Base-by-base conservation (phyloP, 2,113 vertebrate species). In the Pluvialis apricaria region DNA sequence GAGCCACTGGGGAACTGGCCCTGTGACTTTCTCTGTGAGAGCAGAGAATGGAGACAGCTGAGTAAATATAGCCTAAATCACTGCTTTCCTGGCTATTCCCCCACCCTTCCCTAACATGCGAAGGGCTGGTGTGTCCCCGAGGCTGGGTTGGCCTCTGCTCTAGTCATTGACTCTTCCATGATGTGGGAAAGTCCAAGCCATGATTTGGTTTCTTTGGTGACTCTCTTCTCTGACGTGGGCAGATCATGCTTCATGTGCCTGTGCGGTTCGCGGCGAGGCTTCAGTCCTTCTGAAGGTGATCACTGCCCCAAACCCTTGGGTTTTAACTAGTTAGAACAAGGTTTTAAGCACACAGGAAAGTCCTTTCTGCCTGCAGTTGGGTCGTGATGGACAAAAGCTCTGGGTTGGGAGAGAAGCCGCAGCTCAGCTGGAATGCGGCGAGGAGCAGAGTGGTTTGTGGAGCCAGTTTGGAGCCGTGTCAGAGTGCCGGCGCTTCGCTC, bases 11-110 rank as follows among this genome's bases (percentile, higher is more conserved):
- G 93, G 96, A 95, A 62, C 96, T 94, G 92, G 90, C 94, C 88
- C 94, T 96, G 93, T 86, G 95, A 96, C 95, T 92, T 96, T 76
- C 76, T 92, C 83, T 62, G 94, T 80, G 93, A 95, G 95, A 96
- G 94, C 91, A 81, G 71, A 88, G 97, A 92, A 84, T 83, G 87
- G 91, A 93, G 89, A 54, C 97, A 95, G 97, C 96, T 97, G 97
- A 97, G 95, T 95, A 95, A 95, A 97, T 96, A 95, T 84, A 95
- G 96, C 92, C 95, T 91, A 92, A 94, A 92, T 91, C 93, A 72
- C 75, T 82, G 92, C 92, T 94, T 97, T 96, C 96, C 92, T 84
- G 91, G 89, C 93, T 91, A n/a, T 88, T 89, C 90, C 91, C 70
- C 84, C 64, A 5, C 78, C 95, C 91, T 66, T 36, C 90, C 75